phyloP scores from a whole-genome alignment of 2,113 vertebrate species.

The Seriola quinqueradiata region DNA sequence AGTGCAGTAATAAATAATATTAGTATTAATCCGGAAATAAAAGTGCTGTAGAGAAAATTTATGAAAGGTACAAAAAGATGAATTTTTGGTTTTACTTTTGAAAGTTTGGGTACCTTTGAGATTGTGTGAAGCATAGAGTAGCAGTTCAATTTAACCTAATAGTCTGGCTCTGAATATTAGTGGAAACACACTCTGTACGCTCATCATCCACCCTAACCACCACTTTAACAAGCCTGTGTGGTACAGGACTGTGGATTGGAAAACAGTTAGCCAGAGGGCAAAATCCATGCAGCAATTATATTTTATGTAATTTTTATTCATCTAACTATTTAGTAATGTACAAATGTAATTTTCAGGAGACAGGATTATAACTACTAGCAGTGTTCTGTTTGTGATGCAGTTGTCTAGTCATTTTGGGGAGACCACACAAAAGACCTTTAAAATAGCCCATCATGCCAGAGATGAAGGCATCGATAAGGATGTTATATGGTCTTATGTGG shows the following conservation, averaged over 20 bases:
- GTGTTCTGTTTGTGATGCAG: background rate
- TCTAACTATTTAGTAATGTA: background rate
- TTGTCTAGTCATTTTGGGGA: background rate
- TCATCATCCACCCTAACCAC: too few relatives aligned
- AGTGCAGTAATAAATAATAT: background rate
- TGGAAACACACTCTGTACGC: background rate
- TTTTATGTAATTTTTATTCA: background rate
- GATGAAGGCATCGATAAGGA: background rate
- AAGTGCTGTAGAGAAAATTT: background rate
- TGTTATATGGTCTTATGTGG: background rate
- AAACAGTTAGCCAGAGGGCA: background rate
- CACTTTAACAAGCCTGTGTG: background rate
- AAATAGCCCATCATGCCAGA: background rate
- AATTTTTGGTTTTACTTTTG: background rate
- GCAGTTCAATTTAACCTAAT: background rate
- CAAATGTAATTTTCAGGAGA: background rate
- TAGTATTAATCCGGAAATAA: background rate
- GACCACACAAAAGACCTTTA: background rate
- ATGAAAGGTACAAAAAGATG: background rate
- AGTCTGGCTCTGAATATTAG: background rate
- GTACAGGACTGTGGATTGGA: background rate
- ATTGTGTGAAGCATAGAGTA: background rate
- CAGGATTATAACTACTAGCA: background rate
- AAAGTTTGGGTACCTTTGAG: background rate
- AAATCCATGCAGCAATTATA: background rate